A percentile compares a stretch with the other conserved stretches of the same genome.
These are phyloP conservation scores for Melanotaenia duboulayi DNA, from an alignment of 2,113 vertebrate species.

Conservation along the genomic window DNA sequence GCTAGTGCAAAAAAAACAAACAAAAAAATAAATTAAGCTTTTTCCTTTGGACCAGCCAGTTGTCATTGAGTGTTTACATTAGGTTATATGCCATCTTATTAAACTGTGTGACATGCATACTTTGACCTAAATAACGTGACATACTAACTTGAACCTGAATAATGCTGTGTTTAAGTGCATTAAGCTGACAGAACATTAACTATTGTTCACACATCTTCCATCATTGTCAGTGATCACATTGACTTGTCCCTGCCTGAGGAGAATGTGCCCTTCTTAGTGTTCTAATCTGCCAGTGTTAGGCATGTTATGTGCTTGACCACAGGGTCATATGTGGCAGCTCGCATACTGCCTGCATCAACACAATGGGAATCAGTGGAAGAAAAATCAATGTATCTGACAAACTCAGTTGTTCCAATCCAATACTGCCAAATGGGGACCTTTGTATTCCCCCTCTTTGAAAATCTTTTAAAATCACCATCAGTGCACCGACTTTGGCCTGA, in stretches of 20 bases:
- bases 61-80: too few species aligned
- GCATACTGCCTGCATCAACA: constrained; percentile 67
- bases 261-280: constrained; percentile 20
- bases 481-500: constrained; percentile 57
- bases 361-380: constrained; percentile 49
- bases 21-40: too few species aligned
- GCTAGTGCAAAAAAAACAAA: too few species aligned
- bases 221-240: constrained; percentile 35
- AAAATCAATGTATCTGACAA: constrained; percentile 79
- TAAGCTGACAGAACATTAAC: constrained; percentile 42
- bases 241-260: constrained; percentile 60
- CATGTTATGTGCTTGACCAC: constrained; percentile 36
- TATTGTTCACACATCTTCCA: constrained; percentile 28
- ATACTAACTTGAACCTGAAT: constrained; percentile 18
- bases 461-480: constrained; percentile 62
- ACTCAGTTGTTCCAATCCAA: constrained; percentile 63
- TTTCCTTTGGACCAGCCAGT: too few species aligned
- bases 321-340: constrained; percentile 51
- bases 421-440: constrained; percentile 64
- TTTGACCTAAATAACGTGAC: not conserved
- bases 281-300: constrained; percentile 36
- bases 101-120: too few species aligned
- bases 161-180: constrained; percentile 24
- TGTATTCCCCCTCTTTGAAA: constrained; percentile 61
- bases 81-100: too few species aligned